Evolutionary conservation across 1,140 invertebrate genomes (phyloP).

Genomic region (Mactra quadrangularis): DNA sequence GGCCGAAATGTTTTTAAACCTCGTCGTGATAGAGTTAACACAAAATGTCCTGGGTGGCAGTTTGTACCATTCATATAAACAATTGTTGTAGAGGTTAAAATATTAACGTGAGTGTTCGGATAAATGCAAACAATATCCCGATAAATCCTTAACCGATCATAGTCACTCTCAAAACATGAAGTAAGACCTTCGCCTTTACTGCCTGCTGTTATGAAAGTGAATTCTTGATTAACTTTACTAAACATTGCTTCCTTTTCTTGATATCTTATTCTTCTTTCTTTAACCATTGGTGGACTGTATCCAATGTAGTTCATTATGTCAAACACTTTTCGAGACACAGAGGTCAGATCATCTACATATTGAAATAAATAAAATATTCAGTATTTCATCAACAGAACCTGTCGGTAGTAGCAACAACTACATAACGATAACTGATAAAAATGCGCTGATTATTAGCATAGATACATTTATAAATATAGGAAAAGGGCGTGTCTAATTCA

Average conservation of each 20-base stretch:
- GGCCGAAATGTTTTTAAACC: no score
- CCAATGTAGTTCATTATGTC: not conserved
- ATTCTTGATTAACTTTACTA: not conserved
- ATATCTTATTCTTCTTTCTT: not conserved
- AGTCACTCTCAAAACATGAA: slow-evolving; percentile 40
- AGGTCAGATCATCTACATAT: no score
- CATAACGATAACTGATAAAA: no score
- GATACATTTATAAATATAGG: no score
- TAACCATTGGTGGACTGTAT: slow-evolving; percentile 1
- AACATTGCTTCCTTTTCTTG: not conserved
- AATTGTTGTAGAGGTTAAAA: not conserved
- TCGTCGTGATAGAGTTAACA: not conserved
- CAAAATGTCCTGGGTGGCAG: not conserved
- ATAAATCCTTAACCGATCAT: slow-evolving; percentile 1
- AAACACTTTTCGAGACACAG: no score
- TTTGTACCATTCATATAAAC: not conserved
- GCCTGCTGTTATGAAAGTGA: slow-evolving; percentile 1
- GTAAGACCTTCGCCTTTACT: slow-evolving; percentile 42
- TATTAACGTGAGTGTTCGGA: not conserved
- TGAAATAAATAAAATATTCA: no score
- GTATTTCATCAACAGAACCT: no score
- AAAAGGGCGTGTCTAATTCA: no score
- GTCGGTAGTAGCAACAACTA: no score
- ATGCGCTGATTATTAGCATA: no score
- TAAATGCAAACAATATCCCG: slow-evolving; percentile 9